phyloP scores from a whole-genome alignment of 2,888 invertebrate genomes.

The Cyrtodaria siliqua region DNA sequence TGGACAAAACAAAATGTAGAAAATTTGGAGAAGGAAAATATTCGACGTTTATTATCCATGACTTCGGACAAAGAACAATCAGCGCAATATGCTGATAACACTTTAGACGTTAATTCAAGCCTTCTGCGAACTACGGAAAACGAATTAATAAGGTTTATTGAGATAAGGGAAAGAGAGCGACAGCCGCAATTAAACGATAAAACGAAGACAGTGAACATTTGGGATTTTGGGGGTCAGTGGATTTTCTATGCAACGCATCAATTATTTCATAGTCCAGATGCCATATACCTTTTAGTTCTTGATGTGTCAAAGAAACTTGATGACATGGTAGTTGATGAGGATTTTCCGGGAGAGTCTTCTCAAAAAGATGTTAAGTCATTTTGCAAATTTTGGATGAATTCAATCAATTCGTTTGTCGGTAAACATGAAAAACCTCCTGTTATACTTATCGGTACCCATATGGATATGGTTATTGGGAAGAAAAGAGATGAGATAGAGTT shows the following conservation, averaged over 20 bases:
- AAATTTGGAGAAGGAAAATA: too few species aligned
- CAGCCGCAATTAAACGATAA: too few species aligned
- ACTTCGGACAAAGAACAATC: too few species aligned
- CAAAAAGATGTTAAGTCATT: constrained; percentile 14
- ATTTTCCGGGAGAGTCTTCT: constrained; percentile 5
- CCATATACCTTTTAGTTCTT: constrained; percentile 16
- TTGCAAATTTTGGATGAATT: constrained; percentile 33
- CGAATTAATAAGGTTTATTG: too few species aligned
- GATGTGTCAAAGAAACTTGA: constrained; percentile 6
- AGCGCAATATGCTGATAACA: too few species aligned
- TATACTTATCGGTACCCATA: constrained; percentile 43
- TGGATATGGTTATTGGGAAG: constrained; percentile 1
- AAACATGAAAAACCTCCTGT: constrained; percentile 21
- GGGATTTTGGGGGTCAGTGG: constrained; percentile 36
- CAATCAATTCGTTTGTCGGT: constrained; percentile 37
- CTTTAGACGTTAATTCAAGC: too few species aligned
- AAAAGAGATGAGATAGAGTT: constrained; percentile 18
- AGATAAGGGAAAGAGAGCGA: too few species aligned
- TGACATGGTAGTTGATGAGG: constrained; percentile 8
- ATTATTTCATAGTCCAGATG: constrained; percentile 26
- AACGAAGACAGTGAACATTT: constrained; percentile 4
- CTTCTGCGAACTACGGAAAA: too few species aligned
- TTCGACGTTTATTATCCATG: too few species aligned
- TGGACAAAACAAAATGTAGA: too few species aligned
- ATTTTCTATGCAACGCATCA: constrained; percentile 35